Percentiles rank a stretch among this genome's conserved stretches.
Conservation (phyloP, 2,888 invertebrate genomes). For the Melipona beecheii region DNA sequence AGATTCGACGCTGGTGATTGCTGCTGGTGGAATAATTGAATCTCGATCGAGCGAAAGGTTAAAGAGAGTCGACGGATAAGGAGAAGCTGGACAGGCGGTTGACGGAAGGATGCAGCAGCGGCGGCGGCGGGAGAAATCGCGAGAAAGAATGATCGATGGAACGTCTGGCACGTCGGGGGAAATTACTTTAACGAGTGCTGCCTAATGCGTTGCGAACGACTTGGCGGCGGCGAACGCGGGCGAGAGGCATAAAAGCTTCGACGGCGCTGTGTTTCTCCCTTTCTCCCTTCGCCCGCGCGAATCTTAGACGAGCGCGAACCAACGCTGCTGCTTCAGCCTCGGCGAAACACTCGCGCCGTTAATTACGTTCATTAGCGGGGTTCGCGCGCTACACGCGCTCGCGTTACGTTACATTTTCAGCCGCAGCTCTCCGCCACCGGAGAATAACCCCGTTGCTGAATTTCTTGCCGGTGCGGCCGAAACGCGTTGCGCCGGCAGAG, state of each 20-base stretch:
- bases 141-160: slow-evolving; percentile 61
- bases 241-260: slow-evolving; percentile 44
- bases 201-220: slow-evolving; percentile 62
- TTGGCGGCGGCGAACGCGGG: slow-evolving; percentile 34
- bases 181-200: slow-evolving; percentile 62
- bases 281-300: background rate
- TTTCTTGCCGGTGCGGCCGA: background rate
- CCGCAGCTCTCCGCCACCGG: background rate
- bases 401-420: slow-evolving; percentile 20
- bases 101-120: slow-evolving; percentile 30
- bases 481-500: background rate
- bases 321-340: slow-evolving; percentile 1
- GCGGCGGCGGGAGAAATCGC: slow-evolving; percentile 19
- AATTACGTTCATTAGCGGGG: slow-evolving; percentile 41
- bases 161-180: slow-evolving; percentile 41
- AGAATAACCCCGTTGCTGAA: background rate
- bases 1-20: background rate
- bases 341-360: slow-evolving; percentile 47
- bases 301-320: slow-evolving; percentile 26
- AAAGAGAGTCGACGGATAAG: background rate
- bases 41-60: background rate
- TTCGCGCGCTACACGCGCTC: slow-evolving; percentile 9
- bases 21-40: background rate
- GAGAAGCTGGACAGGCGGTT: background rate
- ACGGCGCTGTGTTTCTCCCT: background rate